Base-by-base conservation (phyloP, 2,888 invertebrate species). In the Standfussiana lucernea region DNA sequence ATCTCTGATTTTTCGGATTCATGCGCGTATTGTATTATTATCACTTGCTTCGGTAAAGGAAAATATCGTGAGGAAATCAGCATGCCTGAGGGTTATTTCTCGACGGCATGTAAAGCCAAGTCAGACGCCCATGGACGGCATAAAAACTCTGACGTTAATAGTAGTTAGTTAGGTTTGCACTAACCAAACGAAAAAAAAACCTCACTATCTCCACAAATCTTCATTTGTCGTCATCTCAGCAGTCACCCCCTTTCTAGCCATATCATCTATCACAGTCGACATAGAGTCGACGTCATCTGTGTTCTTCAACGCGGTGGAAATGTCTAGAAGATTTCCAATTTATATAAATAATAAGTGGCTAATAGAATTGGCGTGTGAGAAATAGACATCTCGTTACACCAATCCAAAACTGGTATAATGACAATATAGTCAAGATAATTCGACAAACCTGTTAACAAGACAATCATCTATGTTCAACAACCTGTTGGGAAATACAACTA, bases 341-440 rank as follows among this genome's bases (percentile, higher is more conserved):
- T 64, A 64, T n/a, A 64, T n/a, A n/a, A n/a, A n/a, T n/a, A 64
- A n/a, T n/a, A 64, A 64, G 4, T 64, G 28, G 4, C 40, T 18
- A 62, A 40, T 62, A 18, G 40, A 64, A 64, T 40, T 28, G 64
- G 1, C n/a, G 18, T 64, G 64, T 72, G 32, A 78, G n/a, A 59
- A 47, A 18, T 32, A 67, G 28, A 2, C 21, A 28, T 66, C 42
- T 47, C 21, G 13, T 37, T 35, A 32, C 35, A 61, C 24, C 50
- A 40, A 42, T 50, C 32, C 11, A 47, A 45, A 37, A 24, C 28
- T n/a, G 37, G 47, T 7, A 32, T 67, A 61, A 50, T 40, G 37
- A 42, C 42, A 24, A 61, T 50, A 61, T 61, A 40, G 61, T 15
- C 40, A 50, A 69, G 15, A 69, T 50, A 70, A 77, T 32, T 77